Evolutionary conservation across 1,140 invertebrate species (phyloP), one percentile per base, ranked within the genome.

Genomic region (Macrosteles quadrilineatus): DNA sequence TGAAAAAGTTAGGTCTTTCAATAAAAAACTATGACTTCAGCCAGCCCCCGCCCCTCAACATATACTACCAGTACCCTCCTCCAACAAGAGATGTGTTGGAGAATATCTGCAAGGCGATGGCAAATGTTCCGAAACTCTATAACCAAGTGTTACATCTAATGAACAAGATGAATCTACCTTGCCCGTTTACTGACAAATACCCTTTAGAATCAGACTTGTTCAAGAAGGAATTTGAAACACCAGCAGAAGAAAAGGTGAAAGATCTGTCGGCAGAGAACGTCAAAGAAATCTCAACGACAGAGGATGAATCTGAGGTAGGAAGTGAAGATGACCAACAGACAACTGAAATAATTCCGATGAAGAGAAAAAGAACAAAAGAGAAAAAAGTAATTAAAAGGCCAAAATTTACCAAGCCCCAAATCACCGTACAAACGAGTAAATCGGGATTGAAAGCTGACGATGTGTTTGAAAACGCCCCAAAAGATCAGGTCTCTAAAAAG

Each of bases 101-200:
- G 40, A 93, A 94, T 77, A 96, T 98, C 72, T 85, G 88, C 4
- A 85, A 91, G 80, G 86, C 89, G 57, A 79, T 97, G 53, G 83
- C 90, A 66, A 84, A 84, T 45, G 87, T 93, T 75, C 90, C 90
- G 53, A 87, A 88, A 74, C 93, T 97, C 80, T 97, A 97, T 78
- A 88, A 85, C 25, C 95, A 90, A 81, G 82, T 93, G 4, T 78
- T 97, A 59, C 95, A 98, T 85, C 83, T 98, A 31, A 97, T 98
- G 95, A 97, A 97, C 78, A 95, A 91, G 83, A 96, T 98, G 94
- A 94, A 91, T 80, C 78, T 97, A 53, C 90, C 92, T 36, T 87
- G 88, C 69, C 95, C 95, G n/a, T 97, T 97, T 83, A 85, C 87
- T 40, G 77, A 83, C 45, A 78, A 81, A 73, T 83, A 79, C 77